Evolutionary conservation across 2,888 invertebrate genomes (phyloP).

Genomic region (Synanthedon formicaeformis): DNA sequence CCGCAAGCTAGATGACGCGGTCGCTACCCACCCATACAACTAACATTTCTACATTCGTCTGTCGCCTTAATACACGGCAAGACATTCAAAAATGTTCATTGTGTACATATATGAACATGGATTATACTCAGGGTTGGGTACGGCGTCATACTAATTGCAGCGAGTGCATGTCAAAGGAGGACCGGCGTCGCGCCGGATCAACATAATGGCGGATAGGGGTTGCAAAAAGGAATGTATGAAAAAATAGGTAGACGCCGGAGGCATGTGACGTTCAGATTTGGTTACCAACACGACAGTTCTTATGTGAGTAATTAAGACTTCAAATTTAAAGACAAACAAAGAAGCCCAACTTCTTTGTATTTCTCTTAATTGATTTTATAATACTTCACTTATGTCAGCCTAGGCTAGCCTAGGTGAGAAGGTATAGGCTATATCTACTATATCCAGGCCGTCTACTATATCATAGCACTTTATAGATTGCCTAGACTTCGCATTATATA

Average conservation of each 20-base stretch:
- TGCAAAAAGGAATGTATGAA: conserved; percentile 52
- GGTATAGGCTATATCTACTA: no score
- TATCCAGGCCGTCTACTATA: no score
- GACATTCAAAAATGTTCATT: conserved; percentile 14
- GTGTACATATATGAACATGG: conserved; percentile 15
- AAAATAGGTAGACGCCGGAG: conserved; percentile 45
- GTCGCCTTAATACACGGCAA: background rate
- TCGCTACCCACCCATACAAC: no score
- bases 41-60: no score
- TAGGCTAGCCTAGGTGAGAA: no score
- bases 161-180: conserved; percentile 66
- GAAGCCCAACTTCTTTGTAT: no score
- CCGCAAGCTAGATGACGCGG: no score
- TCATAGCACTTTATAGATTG: no score
- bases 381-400: no score
- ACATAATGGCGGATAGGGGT: conserved; percentile 63
- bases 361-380: no score
- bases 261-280: conserved; percentile 45
- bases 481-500: no score
- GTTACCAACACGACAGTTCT: conserved; percentile 37
- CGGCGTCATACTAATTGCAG: conserved; percentile 62
- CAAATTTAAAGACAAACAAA: no score
- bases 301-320: conserved; percentile 28
- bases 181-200: conserved; percentile 66
- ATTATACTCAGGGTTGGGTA: conserved; percentile 3